These are phyloP conservation scores for Chaetops frenatus DNA, from an alignment of 2,113 vertebrate species.

Conservation along the genomic window DNA sequence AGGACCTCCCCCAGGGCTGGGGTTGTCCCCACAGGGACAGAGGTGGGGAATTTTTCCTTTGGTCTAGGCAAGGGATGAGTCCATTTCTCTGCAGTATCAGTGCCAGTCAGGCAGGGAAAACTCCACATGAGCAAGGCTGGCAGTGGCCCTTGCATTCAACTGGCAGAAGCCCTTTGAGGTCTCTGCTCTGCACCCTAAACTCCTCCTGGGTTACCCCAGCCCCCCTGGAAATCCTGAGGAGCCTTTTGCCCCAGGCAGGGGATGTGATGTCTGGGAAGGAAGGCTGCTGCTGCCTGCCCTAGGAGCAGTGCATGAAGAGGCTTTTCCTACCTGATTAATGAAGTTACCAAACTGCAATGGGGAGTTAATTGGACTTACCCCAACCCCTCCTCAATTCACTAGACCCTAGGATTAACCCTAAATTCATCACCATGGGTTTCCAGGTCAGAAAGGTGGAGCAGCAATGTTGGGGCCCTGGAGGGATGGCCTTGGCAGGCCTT, in stretches of 20 bases:
- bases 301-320: not conserved
- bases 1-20: not conserved
- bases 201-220: not conserved
- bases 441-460: not conserved
- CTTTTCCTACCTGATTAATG: not conserved
- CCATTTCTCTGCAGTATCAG: not conserved
- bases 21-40: not conserved
- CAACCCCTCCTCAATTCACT: not conserved
- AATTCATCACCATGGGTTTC: too few species aligned
- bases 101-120: not conserved
- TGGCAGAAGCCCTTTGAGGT: not conserved
- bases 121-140: rapidly evolving
- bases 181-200: not conserved
- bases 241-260: not conserved
- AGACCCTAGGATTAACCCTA: not conserved
- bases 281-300: not conserved
- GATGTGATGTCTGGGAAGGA: not conserved
- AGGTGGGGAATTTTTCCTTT: not conserved
- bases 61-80: not conserved
- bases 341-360: not conserved
- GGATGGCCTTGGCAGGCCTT: rapidly evolving
- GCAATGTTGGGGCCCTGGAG: rapidly evolving
- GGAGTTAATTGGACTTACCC: not conserved
- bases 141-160: rapidly evolving
- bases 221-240: not conserved